These are phyloP conservation scores for Suricata suricatta DNA, from an alignment of 2,113 vertebrate genomes.

Conservation along the genomic window DNA sequence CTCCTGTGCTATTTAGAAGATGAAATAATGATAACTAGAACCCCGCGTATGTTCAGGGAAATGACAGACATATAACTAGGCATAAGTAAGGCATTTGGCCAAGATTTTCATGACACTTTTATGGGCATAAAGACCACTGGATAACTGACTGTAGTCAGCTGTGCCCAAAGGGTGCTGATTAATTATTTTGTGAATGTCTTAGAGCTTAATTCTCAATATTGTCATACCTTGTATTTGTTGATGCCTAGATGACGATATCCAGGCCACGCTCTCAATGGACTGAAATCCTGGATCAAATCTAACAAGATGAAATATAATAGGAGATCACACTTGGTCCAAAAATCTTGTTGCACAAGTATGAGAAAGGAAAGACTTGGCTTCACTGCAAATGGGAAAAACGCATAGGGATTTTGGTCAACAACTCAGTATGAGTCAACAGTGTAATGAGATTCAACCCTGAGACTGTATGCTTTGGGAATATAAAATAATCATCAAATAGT, in stretches of 20 bases:
- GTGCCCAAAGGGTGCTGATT: not conserved
- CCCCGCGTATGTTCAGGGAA: not conserved
- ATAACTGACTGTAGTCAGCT: not conserved
- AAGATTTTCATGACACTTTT: not conserved
- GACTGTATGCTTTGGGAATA: conserved; percentile 39
- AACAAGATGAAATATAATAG: conserved; percentile 31
- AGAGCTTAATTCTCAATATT: not conserved
- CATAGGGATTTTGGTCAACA: not conserved
- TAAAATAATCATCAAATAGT: conserved; percentile 39
- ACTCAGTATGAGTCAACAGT: conserved; percentile 21
- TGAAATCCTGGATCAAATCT: not conserved
- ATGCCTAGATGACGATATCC: not conserved
- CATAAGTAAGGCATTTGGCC: not conserved
- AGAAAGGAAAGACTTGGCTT: conserved; percentile 25
- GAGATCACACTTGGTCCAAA: conserved; percentile 2
- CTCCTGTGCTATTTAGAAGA: not conserved
- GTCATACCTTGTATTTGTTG: not conserved
- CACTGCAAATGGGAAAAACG: conserved; percentile 17
- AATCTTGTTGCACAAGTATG: not conserved
- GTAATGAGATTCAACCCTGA: not conserved
- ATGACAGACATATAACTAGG: not conserved
- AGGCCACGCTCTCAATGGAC: not conserved
- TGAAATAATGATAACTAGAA: not conserved
- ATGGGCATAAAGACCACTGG: not conserved
- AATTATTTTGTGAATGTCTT: conserved; percentile 2